Evolutionary conservation across 2,888 invertebrate species (phyloP).

Genomic region (Oxycera nigricornis): DNA sequence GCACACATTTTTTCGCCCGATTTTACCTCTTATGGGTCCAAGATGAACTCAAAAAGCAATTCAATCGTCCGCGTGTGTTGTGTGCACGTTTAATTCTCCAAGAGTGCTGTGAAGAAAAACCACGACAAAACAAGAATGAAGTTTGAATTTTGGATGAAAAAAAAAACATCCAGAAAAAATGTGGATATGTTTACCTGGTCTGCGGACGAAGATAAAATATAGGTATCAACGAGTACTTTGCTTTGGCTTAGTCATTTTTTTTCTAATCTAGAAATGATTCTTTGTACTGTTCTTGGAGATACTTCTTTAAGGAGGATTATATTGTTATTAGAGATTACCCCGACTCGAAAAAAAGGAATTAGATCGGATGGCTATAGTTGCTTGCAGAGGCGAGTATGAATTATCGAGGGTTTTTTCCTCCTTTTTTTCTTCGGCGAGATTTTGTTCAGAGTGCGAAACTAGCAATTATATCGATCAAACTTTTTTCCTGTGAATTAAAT

Average conservation of each 20-base stretch:
- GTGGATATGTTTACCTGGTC: not conserved
- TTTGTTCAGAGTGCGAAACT: not conserved
- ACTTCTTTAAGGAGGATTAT: not conserved
- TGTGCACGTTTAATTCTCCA: not conserved
- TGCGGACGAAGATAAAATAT: too few relatives aligned
- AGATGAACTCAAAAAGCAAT: not conserved
- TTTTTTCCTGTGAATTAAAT: not conserved
- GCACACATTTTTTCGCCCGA: not conserved
- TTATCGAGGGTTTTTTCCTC: not conserved
- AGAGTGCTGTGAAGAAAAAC: not conserved
- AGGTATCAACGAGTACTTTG: too few relatives aligned
- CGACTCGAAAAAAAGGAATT: too few relatives aligned
- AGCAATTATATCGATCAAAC: not conserved
- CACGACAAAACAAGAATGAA: constrained; percentile 3
- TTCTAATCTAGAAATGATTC: too few relatives aligned
- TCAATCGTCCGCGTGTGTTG: not conserved
- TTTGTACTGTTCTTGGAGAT: not conserved
- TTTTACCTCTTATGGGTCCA: not conserved
- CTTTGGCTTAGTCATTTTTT: too few relatives aligned
- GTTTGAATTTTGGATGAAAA: not conserved
- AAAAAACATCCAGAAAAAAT: not conserved
- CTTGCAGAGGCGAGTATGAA: too few relatives aligned
- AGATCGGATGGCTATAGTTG: too few relatives aligned
- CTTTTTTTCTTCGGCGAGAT: not conserved
- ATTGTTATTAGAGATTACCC: not conserved